Evolutionary conservation across 1,140 invertebrate genomes (phyloP).

Genomic region (Myzus persicae): DNA sequence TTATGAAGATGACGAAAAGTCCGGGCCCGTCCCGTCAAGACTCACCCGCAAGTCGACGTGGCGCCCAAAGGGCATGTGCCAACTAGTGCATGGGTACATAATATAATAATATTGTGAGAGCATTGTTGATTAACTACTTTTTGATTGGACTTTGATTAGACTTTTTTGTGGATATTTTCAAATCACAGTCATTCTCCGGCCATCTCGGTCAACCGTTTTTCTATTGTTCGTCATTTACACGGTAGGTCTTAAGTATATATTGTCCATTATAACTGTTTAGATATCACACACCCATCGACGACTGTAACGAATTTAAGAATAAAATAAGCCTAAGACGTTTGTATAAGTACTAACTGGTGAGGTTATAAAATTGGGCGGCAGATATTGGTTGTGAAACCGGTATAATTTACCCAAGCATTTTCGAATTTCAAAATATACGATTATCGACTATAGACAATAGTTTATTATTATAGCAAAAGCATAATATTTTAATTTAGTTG

Average conservation of each 20-base stretch:
- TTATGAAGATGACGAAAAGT: not conserved
- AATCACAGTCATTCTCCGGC: too few relatives aligned
- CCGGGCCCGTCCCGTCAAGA: not conserved
- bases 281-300: not conserved
- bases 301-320: not conserved
- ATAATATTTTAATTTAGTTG: too few relatives aligned
- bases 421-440: too few relatives aligned
- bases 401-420: too few relatives aligned
- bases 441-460: too few relatives aligned
- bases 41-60: not conserved
- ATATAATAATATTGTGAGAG: too few relatives aligned
- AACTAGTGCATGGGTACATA: too few relatives aligned
- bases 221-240: not conserved
- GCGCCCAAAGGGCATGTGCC: not conserved
- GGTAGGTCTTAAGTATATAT: not conserved
- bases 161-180: not conserved
- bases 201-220: not conserved
- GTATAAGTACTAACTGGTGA: too few relatives aligned
- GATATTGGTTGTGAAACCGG: too few relatives aligned
- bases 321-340: not conserved
- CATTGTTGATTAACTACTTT: not conserved
- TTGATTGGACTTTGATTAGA: too few relatives aligned
- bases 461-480: too few relatives aligned
- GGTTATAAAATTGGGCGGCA: too few relatives aligned
- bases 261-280: not conserved